A percentile compares a stretch with the other conserved stretches of the same genome.
These are phyloP conservation scores for Solenodon paradoxus DNA, from an alignment of 2,113 vertebrate genomes.

Conservation along the genomic window DNA sequence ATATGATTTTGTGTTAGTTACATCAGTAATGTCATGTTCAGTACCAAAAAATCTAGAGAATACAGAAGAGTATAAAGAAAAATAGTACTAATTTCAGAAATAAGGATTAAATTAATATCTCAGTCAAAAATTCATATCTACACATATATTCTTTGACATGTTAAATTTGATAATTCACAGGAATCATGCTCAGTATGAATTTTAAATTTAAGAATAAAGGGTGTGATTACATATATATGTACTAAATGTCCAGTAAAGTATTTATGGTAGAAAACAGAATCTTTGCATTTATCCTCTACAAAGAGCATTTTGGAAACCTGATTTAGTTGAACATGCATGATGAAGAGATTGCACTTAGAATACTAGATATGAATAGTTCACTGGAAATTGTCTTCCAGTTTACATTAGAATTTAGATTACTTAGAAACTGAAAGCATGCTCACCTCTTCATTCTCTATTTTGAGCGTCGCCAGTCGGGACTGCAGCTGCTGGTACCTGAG, in stretches of 20 bases:
- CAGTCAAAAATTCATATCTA: neutral
- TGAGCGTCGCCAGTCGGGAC: conserved; percentile 94
- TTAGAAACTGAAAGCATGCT: conserved; percentile 37
- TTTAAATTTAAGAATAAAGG: neutral
- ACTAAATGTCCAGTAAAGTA: neutral
- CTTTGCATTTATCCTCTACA: neutral
- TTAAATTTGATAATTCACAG: neutral
- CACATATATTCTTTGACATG: neutral
- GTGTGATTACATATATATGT: neutral
- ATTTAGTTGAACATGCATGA: neutral
- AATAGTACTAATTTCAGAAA: neutral
- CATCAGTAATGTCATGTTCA: neutral
- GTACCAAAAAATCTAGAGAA: neutral
- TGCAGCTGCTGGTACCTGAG: conserved; percentile 96
- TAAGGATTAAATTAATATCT: conserved; percentile 37
- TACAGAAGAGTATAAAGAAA: neutral
- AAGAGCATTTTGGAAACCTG: neutral
- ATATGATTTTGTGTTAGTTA: neutral
- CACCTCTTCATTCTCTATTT: conserved; percentile 99
- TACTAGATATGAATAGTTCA: neutral
- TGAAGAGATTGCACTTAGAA: neutral
- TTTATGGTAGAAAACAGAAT: neutral
- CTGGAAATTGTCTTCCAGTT: neutral
- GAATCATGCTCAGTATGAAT: neutral
- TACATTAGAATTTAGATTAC: neutral